Conservation (phyloP, 2,888 invertebrate genomes). For the Ariolimax columbianus region DNA sequence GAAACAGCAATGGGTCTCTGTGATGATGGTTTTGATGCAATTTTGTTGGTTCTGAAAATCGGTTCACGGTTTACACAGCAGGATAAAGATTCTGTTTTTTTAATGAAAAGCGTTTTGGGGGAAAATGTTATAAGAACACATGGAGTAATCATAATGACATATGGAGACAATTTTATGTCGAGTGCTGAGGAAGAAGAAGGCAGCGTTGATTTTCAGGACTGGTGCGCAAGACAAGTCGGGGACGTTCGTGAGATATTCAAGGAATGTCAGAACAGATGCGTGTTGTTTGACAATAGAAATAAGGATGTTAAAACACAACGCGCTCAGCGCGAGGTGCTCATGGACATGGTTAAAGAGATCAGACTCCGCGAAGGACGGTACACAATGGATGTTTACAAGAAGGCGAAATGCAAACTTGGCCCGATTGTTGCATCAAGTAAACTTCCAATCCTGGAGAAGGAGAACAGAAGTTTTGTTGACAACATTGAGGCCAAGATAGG, state of each 20-base stretch:
- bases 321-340: background rate
- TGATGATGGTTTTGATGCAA: background rate
- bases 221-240: background rate
- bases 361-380: background rate
- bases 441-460: background rate
- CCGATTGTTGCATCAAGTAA: background rate
- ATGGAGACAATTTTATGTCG: background rate
- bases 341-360: background rate
- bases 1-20: background rate
- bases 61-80: background rate
- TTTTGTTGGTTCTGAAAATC: background rate
- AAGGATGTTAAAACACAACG: background rate
- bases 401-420: background rate
- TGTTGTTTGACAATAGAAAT: background rate
- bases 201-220: background rate
- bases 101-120: background rate
- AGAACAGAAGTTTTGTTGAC: background rate
- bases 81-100: background rate
- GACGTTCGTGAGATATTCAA: background rate
- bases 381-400: background rate
- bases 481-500: background rate
- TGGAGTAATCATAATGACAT: background rate
- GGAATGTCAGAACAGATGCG: background rate
- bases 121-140: background rate
- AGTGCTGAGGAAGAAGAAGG: background rate